phyloP scores from a whole-genome alignment of 2,113 vertebrate species.

The Aramus guarauna region DNA sequence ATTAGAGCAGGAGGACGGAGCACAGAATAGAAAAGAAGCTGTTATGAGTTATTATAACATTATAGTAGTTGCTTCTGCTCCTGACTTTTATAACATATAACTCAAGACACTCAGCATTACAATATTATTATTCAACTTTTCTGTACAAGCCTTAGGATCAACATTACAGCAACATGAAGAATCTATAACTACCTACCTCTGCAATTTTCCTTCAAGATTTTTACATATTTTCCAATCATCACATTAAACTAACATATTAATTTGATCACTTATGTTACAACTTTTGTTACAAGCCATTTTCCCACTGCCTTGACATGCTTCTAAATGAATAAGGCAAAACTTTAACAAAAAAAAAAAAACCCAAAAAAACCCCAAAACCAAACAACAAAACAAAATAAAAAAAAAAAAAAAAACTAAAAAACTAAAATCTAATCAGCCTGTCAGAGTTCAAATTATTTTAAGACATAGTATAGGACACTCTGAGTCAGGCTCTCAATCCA shows the following conservation, averaged over 20 bases:
- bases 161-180: background rate
- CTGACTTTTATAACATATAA: background rate
- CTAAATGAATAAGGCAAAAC: background rate
- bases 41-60: background rate
- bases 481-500: rapidly evolving
- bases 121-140: background rate
- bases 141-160: background rate
- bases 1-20: background rate
- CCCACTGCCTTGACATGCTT: background rate
- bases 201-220: background rate
- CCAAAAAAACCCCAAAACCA: no score
- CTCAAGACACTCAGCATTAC: background rate
- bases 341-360: background rate
- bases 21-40: background rate
- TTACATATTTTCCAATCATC: background rate
- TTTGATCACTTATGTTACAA: background rate
- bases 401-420: no score
- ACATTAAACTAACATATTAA: background rate
- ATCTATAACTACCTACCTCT: background rate
- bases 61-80: background rate
- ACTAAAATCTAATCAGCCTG: background rate
- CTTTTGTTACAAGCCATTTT: background rate
- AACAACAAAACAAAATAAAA: no score
- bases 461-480: background rate
- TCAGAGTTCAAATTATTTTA: background rate